Evolutionary conservation across 1,140 invertebrate species (phyloP).

Genomic region (Elysia chlorotica): DNA sequence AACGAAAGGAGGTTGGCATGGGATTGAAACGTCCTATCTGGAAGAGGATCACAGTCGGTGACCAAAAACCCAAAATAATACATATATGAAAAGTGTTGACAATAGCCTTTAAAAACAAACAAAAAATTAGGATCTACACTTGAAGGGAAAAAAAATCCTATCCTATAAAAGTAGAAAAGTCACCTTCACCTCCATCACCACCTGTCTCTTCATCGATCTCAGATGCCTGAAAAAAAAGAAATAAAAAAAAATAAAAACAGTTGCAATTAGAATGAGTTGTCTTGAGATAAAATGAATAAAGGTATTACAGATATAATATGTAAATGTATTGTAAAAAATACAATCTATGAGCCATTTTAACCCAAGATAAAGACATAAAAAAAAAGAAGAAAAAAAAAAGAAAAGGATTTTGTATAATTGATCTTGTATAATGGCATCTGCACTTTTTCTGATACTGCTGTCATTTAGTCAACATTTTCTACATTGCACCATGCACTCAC

Average conservation of each 20-base stretch:
- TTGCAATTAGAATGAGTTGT: not conserved
- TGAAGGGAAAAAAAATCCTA: not conserved
- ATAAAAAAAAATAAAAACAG: slow-evolving; percentile 10
- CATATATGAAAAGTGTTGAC: not conserved
- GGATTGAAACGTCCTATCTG: not conserved
- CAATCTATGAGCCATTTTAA: no score
- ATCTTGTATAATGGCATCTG: no score
- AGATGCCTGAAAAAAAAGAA: slow-evolving; percentile 47
- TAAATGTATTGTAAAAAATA: no score
- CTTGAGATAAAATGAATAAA: not conserved
- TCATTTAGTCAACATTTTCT: no score
- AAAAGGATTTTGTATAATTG: not conserved
- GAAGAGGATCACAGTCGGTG: no score
- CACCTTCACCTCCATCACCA: slow-evolving; percentile 33
- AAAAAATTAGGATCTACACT: not conserved
- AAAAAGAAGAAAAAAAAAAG: not conserved
- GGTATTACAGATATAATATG: no score
- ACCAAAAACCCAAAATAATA: not conserved
- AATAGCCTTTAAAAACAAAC: no score
- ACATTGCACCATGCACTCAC: no score
- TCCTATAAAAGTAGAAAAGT: not conserved
- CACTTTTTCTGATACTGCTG: no score
- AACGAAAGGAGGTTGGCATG: no score
- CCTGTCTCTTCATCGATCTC: slow-evolving; percentile 58
- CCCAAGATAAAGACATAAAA: not conserved